Evolutionary conservation across 1,140 invertebrate genomes (phyloP).

Genomic region (Subanguina moxae): DNA sequence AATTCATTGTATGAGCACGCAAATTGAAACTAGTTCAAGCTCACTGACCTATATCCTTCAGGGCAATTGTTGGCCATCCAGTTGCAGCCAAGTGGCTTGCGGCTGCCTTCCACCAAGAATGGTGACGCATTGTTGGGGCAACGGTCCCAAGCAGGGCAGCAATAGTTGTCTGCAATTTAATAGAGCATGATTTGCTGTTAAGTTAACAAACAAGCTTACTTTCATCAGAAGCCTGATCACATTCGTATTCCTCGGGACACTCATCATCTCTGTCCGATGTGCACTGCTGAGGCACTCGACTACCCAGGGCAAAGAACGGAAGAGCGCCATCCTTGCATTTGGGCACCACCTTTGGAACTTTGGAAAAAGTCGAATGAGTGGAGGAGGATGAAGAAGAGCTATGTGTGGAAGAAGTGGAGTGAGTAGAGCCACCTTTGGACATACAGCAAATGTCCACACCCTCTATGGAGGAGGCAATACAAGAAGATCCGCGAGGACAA

Average conservation of each 20-base stretch:
- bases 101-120: conserved; percentile 45
- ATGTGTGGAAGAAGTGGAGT: conserved; percentile 5
- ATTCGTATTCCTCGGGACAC: conserved; percentile 51
- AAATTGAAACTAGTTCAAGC: neutral
- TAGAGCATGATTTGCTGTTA: neutral
- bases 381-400: too few species aligned
- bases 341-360: conserved; percentile 43
- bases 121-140: conserved; percentile 44
- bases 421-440: neutral
- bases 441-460: conserved; percentile 57
- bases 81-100: conserved; percentile 50
- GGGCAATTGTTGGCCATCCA: conserved; percentile 57
- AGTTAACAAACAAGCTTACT: neutral
- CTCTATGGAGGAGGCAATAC: conserved; percentile 47
- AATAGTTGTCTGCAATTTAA: conserved; percentile 25
- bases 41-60: conserved; percentile 49
- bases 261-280: conserved; percentile 42
- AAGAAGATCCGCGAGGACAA: conserved; percentile 50
- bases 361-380: conserved; percentile 19
- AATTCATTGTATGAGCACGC: neutral
- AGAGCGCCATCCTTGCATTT: conserved; percentile 48
- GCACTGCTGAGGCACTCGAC: conserved; percentile 40
- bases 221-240: conserved; percentile 39
- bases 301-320: conserved; percentile 48
- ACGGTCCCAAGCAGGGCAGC: conserved; percentile 46